Conservation (phyloP, 2,888 invertebrate species). For the Eupithecia inturbata region DNA sequence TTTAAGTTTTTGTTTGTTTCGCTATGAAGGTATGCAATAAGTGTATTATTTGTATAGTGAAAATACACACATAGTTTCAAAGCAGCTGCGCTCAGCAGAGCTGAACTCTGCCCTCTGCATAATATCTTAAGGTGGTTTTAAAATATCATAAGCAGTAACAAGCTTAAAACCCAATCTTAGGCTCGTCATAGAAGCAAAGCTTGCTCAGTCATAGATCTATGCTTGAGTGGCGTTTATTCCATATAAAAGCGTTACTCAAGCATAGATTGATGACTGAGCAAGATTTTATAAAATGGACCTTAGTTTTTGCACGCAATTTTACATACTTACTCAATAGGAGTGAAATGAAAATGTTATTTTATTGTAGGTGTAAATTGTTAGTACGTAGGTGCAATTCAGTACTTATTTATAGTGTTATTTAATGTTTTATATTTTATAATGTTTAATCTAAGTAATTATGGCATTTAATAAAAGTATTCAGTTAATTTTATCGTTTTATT, state of each 20-base stretch:
- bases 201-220: too few species aligned
- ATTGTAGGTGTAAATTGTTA: conserved; percentile 16
- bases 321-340: not conserved
- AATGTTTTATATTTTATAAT: not conserved
- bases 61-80: not conserved
- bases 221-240: too few species aligned
- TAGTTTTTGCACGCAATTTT: not conserved
- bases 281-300: too few species aligned
- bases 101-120: not conserved
- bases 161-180: not conserved
- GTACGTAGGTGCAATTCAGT: conserved; percentile 27
- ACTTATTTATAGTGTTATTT: conserved; percentile 35
- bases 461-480: conserved; percentile 32
- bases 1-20: not conserved
- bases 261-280: too few species aligned
- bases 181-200: too few species aligned
- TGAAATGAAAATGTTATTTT: not conserved
- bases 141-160: not conserved
- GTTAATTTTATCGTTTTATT: conserved; percentile 30
- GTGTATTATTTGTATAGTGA: not conserved
- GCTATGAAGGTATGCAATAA: not conserved
- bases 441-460: conserved; percentile 10
- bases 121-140: not conserved
- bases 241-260: too few species aligned
- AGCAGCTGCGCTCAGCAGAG: not conserved